phyloP scores from a whole-genome alignment of 1,140 invertebrate species.

The Neodiprion lecontei region DNA sequence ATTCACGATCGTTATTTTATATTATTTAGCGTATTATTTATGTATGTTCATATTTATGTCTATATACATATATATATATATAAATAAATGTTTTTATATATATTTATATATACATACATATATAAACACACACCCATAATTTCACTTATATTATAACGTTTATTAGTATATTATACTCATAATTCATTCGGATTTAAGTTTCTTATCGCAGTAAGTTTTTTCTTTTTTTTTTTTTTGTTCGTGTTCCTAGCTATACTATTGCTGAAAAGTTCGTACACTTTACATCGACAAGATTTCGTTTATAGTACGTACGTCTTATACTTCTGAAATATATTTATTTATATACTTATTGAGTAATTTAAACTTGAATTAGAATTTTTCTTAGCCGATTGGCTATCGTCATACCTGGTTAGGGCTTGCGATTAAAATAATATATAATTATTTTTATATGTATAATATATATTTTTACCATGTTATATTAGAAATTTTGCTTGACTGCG shows the following conservation, averaged over 20 bases:
- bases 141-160: constrained; percentile 18
- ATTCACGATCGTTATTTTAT: too few relatives aligned
- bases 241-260: constrained; percentile 35
- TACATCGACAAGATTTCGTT: constrained; percentile 31
- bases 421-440: too few relatives aligned
- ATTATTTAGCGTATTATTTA: not conserved
- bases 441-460: too few relatives aligned
- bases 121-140: constrained; percentile 15
- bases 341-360: not conserved
- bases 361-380: too few relatives aligned
- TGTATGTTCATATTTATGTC: constrained; percentile 20
- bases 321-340: constrained; percentile 15
- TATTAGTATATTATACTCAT: constrained; percentile 19
- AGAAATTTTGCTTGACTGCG: too few relatives aligned
- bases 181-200: not conserved
- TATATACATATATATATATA: constrained; percentile 11
- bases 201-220: constrained; percentile 17
- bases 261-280: constrained; percentile 36
- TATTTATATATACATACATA: not conserved
- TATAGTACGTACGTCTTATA: constrained; percentile 11
- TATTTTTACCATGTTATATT: too few relatives aligned
- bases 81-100: not conserved
- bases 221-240: constrained; percentile 25
- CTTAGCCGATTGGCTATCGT: too few relatives aligned
- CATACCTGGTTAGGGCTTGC: too few relatives aligned